phyloP scores from a whole-genome alignment of 2,113 vertebrate genomes.

The Zonotrichia leucophrys region DNA sequence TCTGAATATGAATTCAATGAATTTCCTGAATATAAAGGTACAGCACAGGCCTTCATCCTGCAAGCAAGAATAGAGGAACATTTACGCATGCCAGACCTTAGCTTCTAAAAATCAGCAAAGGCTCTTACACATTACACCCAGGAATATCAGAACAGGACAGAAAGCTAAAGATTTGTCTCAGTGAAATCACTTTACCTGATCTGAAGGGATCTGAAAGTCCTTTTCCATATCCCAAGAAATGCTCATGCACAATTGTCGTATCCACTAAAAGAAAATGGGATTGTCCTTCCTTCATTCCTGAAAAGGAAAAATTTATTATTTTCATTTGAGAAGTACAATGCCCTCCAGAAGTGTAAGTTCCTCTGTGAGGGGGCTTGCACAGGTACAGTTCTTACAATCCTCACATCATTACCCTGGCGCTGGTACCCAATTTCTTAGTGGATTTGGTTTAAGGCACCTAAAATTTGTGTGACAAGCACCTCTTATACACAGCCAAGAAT shows the following conservation, averaged over 20 bases:
- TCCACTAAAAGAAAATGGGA: background rate
- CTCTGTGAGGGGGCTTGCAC: background rate
- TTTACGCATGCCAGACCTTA: background rate
- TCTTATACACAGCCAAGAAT: background rate
- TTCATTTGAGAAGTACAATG: background rate
- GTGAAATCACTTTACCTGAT: background rate
- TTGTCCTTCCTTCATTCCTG: background rate
- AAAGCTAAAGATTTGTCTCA: background rate
- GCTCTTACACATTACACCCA: background rate
- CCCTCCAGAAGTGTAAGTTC: background rate
- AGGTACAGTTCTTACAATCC: background rate
- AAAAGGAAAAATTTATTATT: background rate
- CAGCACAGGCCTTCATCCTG: background rate
- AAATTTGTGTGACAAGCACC: background rate
- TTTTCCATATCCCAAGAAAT: background rate
- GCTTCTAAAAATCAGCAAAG: background rate
- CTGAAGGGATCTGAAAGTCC: background rate
- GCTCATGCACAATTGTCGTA: background rate
- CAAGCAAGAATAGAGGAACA: background rate
- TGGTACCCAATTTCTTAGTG: background rate
- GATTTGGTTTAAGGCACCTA: background rate
- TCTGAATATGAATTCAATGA: too few species aligned
- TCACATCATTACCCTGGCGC: rapidly evolving
- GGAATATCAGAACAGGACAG: background rate
- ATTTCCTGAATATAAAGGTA: background rate